Evolutionary conservation across 1,140 invertebrate species (phyloP), one percentile per base, ranked within the genome.

Genomic region (Hycleus phaleratus): DNA sequence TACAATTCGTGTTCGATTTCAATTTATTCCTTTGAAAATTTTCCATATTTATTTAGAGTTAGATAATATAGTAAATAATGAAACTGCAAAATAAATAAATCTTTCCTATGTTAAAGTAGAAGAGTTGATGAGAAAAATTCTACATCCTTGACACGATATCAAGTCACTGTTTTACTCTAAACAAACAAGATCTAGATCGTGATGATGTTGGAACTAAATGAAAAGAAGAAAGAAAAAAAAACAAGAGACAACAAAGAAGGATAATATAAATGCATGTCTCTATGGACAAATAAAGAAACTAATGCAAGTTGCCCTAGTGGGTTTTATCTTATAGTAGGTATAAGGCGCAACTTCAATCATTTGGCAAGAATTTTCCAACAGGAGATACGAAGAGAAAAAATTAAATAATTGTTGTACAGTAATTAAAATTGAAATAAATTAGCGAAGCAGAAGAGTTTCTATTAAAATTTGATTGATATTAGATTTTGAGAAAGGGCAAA

Each of bases 181-280:
- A 32, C 32, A 32, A 32, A 32, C 32, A 32, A 32, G 32, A 32
- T 32, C 4, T 32, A 2, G 32, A 32, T 32, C 4, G 40, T 25
- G 25, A 42, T 43, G 24, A 26, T 7, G 38, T 26, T 8, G 48
- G 26, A 53, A 25, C 43, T 42, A 45, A 24, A 32, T 38, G 44
- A 46, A 53, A 53, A 26, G 26, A 52, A 52, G 42, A 43, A 10
- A 11, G 26, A 10, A 52, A 56, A 8, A 26, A 38, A 24, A 25
- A 11, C 9, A 26, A 24, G 53, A 48, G 44, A 58, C 58, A 61
- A 58, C 58, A 49, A 58, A 61, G 58, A 50, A 56, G 46, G 56
- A 61, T 61, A 58, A 58, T 61, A 58, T 58, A 51, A 61, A 61
- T 61, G 56, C 56, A 61, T 53, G 49, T 61, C 60, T 56, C 56